These are phyloP conservation scores for Teleogryllus oceanicus DNA, from an alignment of 2,888 invertebrate genomes.

Conservation along the genomic window DNA sequence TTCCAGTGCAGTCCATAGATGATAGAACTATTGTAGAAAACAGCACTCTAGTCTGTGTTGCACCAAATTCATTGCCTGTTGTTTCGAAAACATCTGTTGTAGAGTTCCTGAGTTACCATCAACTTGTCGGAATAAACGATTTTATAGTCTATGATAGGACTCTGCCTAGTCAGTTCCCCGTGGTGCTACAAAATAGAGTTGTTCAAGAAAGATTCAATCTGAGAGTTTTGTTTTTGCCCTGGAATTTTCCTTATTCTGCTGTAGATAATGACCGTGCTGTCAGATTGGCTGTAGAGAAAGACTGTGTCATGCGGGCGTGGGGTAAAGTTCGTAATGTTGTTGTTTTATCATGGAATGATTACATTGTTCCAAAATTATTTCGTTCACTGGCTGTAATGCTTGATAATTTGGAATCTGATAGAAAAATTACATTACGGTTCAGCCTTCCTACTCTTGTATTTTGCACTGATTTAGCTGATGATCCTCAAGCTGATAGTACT, in stretches of 20 bases:
- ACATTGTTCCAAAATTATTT: constrained; percentile 59
- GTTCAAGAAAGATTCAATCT: constrained; percentile 48
- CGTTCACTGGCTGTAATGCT: constrained; percentile 55
- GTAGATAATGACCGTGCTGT: constrained; percentile 43
- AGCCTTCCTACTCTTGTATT: constrained; percentile 31
- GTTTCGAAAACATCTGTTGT: constrained; percentile 57
- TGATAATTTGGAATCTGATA: constrained; percentile 44
- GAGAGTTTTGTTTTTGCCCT: constrained; percentile 58
- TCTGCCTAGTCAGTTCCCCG: constrained; percentile 49
- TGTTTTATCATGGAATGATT: constrained; percentile 63
- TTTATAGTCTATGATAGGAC: constrained; percentile 64
- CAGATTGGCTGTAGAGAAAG: constrained; percentile 57
- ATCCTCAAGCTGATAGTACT: constrained; percentile 21
- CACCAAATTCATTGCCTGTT: constrained; percentile 56
- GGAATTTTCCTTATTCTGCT: constrained; percentile 60
- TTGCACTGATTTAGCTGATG: constrained; percentile 35
- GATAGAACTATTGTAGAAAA: constrained; percentile 30
- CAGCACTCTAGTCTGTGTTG: constrained; percentile 61
- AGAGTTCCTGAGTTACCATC: constrained; percentile 65
- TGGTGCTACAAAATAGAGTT: constrained; percentile 47
- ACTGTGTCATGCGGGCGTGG: constrained; percentile 63
- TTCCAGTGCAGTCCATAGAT: constrained; percentile 38
- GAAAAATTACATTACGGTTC: constrained; percentile 33
- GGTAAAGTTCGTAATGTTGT: constrained; percentile 49
- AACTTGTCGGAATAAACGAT: constrained; percentile 61